Evolutionary conservation across 2,797 vertebrate genomes (phyloP), one percentile per base, ranked within the genome.

Genomic region (Dallia pectoralis): DNA sequence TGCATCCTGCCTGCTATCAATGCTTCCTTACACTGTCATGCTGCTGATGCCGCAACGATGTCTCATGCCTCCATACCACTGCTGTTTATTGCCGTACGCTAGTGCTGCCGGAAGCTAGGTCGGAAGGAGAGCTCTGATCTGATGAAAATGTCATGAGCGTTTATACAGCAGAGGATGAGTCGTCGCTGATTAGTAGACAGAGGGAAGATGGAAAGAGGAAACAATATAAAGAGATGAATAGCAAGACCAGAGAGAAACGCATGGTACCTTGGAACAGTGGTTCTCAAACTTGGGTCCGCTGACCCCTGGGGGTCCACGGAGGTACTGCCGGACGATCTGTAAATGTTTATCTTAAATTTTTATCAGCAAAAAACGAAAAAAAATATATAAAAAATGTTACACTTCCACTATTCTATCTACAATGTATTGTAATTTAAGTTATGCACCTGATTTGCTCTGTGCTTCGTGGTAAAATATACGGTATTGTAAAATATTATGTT

Each of bases 111-210:
- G 62, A 70, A 65, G 70, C 74, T 70, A 25, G 53, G 53, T 25
- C n/a, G 22, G 53, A 22, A 27, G 53, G 40, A 62, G 1, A 0
- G 25, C 56, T 36, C 63, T 77, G 61, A 79, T 36, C 63, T 77
- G 61, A 79, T 83, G 64, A 79, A 86, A 79, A 74, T 76, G 47
- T 70, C 77, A 83, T 74, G 78, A 83, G 59, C 80, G 78, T 82
- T 77, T 78, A 49, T 29, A 25, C 72, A 77, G 69, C 69, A 27
- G 40, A 51, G 33, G 48, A 76, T 44, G 63, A 22, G 51, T 69
- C 22, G 22, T 32, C 32, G 36, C 63, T 69, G 67, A 76, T 74
- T 61, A 74, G 44, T 40, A 18, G 66, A 64, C 62, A 64, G 27
- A 63, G 53, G 69, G 40, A 11, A 73, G 63, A 36, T 65, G 47